phyloP scores from a whole-genome alignment of 2,888 invertebrate genomes.

The Drosophila mulleri region DNA sequence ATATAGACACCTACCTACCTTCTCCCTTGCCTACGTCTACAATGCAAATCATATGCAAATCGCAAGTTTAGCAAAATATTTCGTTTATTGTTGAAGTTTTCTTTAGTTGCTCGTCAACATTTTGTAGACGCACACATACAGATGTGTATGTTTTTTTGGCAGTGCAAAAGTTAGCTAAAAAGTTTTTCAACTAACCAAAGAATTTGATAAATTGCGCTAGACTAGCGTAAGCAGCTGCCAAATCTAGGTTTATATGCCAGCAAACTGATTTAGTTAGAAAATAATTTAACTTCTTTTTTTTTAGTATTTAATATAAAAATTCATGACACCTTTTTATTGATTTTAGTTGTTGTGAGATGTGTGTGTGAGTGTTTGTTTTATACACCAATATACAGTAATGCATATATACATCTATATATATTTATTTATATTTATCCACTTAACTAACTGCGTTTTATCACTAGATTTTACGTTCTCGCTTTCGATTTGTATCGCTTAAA shows the following conservation, averaged over 20 bases:
- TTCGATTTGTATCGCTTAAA: conserved; percentile 29
- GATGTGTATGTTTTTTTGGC: not conserved
- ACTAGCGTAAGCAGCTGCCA: conserved; percentile 23
- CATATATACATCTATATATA: conserved; percentile 34
- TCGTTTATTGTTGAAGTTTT: conserved; percentile 82
- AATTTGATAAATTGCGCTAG: conserved; percentile 76
- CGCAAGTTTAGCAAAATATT: conserved; percentile 82
- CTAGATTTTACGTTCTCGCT: conserved; percentile 81
- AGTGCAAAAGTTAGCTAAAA: conserved; percentile 41
- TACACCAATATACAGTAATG: conserved; percentile 60
- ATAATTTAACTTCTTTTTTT: conserved; percentile 3
- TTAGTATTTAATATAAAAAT: conserved; percentile 75
- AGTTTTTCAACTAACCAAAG: conserved; percentile 40
- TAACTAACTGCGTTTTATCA: conserved; percentile 72
- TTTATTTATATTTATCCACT: conserved; percentile 54
- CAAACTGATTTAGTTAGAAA: conserved; percentile 21
- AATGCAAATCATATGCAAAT: conserved; percentile 81
- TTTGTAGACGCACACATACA: conserved; percentile 22
- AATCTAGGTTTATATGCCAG: conserved; percentile 43
- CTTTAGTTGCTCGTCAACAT: conserved; percentile 72
- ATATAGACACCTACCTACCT: not conserved
- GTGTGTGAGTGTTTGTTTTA: conserved; percentile 28
- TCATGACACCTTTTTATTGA: conserved; percentile 81
- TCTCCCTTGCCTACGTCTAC: conserved; percentile 37
- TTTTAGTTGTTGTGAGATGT: conserved; percentile 63